phyloP scores from a whole-genome alignment of 2,113 vertebrate species.

The Danionella cerebrum region DNA sequence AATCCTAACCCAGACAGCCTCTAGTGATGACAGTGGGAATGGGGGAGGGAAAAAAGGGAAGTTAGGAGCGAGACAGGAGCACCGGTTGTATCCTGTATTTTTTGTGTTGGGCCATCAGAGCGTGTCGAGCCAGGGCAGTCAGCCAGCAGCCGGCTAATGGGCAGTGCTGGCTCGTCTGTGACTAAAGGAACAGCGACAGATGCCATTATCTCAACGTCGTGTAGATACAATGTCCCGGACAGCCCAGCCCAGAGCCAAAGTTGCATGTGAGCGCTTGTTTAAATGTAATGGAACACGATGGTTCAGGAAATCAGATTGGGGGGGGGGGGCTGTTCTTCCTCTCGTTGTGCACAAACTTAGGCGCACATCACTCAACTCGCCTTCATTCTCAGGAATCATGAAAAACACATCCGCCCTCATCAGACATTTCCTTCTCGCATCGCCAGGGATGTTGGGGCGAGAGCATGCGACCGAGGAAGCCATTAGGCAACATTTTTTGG shows the following conservation, averaged over 20 bases:
- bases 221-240: constrained; percentile 56
- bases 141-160: constrained; percentile 42
- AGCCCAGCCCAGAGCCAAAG: constrained; percentile 39
- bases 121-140: constrained; percentile 53
- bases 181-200: constrained; percentile 65
- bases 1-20: constrained; percentile 17
- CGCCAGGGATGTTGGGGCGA: constrained; percentile 21
- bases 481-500: constrained; percentile 36
- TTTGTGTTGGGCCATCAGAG: constrained; percentile 57
- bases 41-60: constrained; percentile 34
- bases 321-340: constrained; percentile 54
- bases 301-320: constrained; percentile 63
- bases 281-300: constrained; percentile 60
- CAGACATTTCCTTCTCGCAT: constrained; percentile 33
- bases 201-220: constrained; percentile 65
- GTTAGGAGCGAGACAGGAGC: constrained; percentile 45
- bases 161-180: constrained; percentile 43
- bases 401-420: constrained; percentile 35
- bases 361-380: neutral
- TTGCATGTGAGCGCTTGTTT: constrained; percentile 32
- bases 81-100: constrained; percentile 54
- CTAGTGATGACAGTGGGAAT: constrained; percentile 30
- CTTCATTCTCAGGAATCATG: constrained; percentile 36
- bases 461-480: constrained; percentile 16
- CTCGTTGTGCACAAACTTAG: constrained; percentile 29